Percentiles rank a stretch among this genome's conserved stretches.
These are phyloP conservation scores for Micrastur ruficollis DNA, from an alignment of 2,797 vertebrate species.

Conservation along the genomic window DNA sequence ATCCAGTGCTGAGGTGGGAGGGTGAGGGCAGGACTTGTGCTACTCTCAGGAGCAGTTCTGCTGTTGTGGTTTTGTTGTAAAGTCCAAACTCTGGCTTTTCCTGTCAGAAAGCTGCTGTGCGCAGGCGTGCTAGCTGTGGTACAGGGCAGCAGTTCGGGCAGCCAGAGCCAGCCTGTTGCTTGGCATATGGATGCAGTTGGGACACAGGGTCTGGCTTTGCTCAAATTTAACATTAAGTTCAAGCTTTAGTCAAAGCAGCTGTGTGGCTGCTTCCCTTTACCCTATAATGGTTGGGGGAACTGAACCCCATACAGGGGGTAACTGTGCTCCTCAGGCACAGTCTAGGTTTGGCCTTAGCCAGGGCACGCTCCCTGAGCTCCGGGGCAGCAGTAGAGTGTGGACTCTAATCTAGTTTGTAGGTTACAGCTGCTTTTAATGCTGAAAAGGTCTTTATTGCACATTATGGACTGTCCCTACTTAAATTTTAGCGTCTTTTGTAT, in stretches of 20 bases:
- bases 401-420: too few relatives aligned
- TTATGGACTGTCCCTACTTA: background rate
- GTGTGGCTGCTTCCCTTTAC: background rate
- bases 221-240: background rate
- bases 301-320: rapidly evolving
- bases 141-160: background rate
- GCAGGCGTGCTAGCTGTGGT: background rate
- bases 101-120: background rate
- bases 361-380: background rate
- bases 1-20: background rate
- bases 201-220: background rate
- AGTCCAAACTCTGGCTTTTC: background rate
- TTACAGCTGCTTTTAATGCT: too few relatives aligned
- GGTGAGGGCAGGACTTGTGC: background rate
- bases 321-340: background rate
- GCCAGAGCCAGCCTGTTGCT: background rate
- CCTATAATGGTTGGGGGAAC: background rate
- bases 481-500: too few relatives aligned
- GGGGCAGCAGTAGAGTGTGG: rapidly evolving
- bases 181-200: background rate
- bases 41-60: background rate
- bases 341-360: background rate
- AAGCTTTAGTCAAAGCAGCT: background rate
- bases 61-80: background rate
- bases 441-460: background rate